Evolutionary conservation across 2,888 invertebrate species (phyloP).

Genomic region (Limnephilus marmoratus): DNA sequence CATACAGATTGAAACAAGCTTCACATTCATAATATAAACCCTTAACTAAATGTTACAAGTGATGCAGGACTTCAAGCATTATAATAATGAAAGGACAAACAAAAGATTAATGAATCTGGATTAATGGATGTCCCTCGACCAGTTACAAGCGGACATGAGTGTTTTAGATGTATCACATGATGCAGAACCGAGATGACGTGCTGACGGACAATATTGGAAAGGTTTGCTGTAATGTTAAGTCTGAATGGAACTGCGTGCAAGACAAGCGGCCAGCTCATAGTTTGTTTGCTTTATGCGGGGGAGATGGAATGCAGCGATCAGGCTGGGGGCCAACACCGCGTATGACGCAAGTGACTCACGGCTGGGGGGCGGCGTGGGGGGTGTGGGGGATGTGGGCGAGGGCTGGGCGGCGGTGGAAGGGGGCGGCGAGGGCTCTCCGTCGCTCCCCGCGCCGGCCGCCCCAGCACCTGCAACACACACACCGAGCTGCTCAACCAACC

Average conservation of each 20-base stretch:
- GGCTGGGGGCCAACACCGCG: neutral
- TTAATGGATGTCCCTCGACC: neutral
- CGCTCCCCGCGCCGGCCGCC: constrained; percentile 73
- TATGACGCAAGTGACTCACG: constrained; percentile 44
- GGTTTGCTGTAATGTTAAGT: neutral
- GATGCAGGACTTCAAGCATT: neutral
- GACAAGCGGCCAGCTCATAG: neutral
- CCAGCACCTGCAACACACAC: constrained; percentile 75
- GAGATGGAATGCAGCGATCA: neutral
- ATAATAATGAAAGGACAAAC: neutral
- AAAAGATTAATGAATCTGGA: neutral
- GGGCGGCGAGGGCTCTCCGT: constrained; percentile 78
- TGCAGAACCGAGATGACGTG: neutral
- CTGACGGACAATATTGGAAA: neutral
- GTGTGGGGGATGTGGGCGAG: constrained; percentile 15
- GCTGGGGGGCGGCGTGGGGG: constrained; percentile 28
- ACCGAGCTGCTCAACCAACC: constrained; percentile 67
- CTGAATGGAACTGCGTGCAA: neutral
- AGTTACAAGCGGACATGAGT: neutral
- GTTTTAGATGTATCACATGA: neutral
- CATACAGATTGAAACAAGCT: neutral
- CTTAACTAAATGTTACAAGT: neutral
- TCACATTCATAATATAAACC: neutral
- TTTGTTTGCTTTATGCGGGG: constrained; percentile 1
- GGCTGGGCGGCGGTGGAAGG: constrained; percentile 38